These are phyloP conservation scores for Engystomops pustulosus DNA, from an alignment of 2,113 vertebrate genomes.

Conservation along the genomic window DNA sequence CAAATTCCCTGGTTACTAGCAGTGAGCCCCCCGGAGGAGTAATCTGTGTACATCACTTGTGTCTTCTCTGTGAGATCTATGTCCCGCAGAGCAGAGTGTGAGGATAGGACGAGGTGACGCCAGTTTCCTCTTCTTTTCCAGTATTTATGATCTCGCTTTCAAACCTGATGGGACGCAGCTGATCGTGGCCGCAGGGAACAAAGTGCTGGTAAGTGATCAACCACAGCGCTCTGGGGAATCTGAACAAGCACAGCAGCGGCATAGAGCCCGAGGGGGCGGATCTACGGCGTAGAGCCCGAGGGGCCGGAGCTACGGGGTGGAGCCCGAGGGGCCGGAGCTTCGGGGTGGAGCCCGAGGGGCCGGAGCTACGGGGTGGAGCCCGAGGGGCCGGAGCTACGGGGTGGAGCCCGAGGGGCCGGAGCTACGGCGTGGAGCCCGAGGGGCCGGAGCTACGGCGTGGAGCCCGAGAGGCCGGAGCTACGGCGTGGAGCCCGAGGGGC, in stretches of 20 bases:
- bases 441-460: not conserved
- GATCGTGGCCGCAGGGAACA: slow-evolving; percentile 92
- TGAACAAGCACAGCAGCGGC: not conserved
- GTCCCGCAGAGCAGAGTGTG: not conserved
- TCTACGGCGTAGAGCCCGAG: not conserved
- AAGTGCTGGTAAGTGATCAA: slow-evolving; percentile 84
- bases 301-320: too few species aligned
- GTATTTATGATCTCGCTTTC: slow-evolving; percentile 95
- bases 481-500: not conserved
- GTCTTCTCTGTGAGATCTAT: not conserved
- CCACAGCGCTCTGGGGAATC: too few species aligned
- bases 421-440: not conserved
- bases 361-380: too few species aligned
- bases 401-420: not conserved
- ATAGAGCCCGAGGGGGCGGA: not conserved
- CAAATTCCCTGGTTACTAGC: too few species aligned
- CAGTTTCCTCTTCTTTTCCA: slow-evolving; percentile 64
- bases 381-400: not conserved
- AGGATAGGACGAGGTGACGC: not conserved
- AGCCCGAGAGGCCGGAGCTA: not conserved
- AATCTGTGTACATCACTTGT: not conserved
- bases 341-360: not conserved
- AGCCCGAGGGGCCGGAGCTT: too few species aligned
- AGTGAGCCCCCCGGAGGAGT: too few species aligned
- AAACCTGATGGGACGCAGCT: slow-evolving; percentile 96